phyloP scores from a whole-genome alignment of 1,140 invertebrate genomes.

The Procambarus clarkii region DNA sequence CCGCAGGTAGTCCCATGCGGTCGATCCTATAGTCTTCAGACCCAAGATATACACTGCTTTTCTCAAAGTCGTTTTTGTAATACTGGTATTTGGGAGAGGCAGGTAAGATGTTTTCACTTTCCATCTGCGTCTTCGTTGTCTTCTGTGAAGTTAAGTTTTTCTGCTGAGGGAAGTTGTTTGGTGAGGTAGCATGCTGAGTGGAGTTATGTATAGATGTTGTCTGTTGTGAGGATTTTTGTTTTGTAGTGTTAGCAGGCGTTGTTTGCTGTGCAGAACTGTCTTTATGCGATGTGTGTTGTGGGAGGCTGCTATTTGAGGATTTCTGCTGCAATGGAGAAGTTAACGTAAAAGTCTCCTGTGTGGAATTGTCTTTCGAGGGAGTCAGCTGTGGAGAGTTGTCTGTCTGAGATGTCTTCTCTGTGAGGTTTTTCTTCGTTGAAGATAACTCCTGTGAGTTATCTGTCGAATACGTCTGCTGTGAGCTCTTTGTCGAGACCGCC shows the following conservation, averaged over 20 bases:
- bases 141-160: neutral
- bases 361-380: neutral
- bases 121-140: neutral
- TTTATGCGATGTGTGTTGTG: neutral
- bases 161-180: neutral
- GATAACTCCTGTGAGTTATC: too few relatives aligned
- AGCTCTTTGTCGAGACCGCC: neutral
- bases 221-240: neutral
- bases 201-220: neutral
- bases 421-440: too few relatives aligned
- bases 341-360: too few relatives aligned
- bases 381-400: neutral
- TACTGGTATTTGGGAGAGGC: slow-evolving; percentile 26
- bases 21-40: slow-evolving; percentile 1
- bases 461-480: neutral
- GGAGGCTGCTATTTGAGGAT: neutral
- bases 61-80: slow-evolving; percentile 20
- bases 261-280: neutral
- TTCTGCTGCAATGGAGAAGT: neutral
- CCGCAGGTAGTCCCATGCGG: slow-evolving; percentile 1
- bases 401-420: too few relatives aligned
- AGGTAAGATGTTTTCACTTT: neutral
- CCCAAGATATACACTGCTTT: neutral
- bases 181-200: neutral
- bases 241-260: neutral